phyloP scores from a whole-genome alignment of 2,113 vertebrate genomes.

The Isurus oxyrinchus region DNA sequence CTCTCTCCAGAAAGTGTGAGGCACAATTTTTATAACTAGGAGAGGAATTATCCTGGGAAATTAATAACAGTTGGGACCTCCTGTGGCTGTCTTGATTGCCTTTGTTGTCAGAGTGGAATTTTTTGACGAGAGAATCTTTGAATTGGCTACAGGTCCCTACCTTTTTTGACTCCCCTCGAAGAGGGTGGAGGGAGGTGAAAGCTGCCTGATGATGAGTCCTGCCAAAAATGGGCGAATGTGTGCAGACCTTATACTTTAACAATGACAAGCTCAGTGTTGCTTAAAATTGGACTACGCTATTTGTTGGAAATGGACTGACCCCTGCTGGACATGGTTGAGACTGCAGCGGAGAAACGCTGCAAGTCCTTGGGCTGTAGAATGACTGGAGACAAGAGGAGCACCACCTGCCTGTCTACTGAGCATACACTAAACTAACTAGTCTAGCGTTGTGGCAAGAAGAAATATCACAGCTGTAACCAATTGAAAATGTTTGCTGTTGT shows the following conservation, averaged over 20 bases:
- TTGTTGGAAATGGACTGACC: not conserved
- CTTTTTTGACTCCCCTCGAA: not conserved
- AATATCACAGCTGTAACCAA: not conserved
- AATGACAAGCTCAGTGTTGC: not conserved
- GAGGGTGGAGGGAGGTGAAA: not conserved
- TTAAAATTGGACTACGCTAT: not conserved
- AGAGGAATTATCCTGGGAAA: not conserved
- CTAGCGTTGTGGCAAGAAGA: not conserved
- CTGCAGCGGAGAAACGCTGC: not conserved
- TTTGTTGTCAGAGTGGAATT: not conserved
- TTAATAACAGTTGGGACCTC: too few relatives aligned
- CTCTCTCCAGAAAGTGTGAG: not conserved
- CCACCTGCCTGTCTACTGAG: not conserved
- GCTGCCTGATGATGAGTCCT: not conserved
- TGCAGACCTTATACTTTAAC: not conserved
- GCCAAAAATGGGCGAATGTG: not conserved
- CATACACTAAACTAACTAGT: not conserved
- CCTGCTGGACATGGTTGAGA: not conserved
- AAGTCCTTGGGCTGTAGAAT: not conserved
- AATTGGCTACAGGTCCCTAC: not conserved
- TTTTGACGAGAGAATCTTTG: too few relatives aligned
- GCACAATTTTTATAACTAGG: not conserved
- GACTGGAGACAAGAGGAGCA: not conserved
- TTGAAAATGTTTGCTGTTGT: not conserved
- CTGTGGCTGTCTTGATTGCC: too few relatives aligned